A percentile compares a stretch with the other conserved stretches of the same genome.
Evolutionary conservation across 1,140 invertebrate genomes (phyloP).

Genomic region (Melitaea cinxia): DNA sequence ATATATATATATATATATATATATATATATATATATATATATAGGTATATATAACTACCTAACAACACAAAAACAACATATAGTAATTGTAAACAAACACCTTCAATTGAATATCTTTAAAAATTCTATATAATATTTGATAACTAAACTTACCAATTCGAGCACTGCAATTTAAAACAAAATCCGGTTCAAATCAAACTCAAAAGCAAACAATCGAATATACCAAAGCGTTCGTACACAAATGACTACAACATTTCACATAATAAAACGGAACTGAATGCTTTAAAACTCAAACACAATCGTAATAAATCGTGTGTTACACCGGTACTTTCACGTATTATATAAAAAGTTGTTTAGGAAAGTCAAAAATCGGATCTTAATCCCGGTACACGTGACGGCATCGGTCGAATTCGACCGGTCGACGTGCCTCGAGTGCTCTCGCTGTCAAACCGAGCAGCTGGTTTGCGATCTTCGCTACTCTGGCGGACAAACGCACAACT

Average conservation of each 20-base stretch:
- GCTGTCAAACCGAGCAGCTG: constrained; percentile 78
- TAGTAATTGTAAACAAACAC: background rate
- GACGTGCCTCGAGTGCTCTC: constrained; percentile 56
- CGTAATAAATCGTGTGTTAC: constrained; percentile 38
- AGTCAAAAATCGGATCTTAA: constrained; percentile 65
- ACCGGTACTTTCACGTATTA: constrained; percentile 57
- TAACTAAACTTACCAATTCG: constrained; percentile 22
- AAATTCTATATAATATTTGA: background rate
- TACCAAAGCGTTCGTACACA: constrained; percentile 66
- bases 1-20: too few species aligned
- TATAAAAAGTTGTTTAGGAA: constrained; percentile 64
- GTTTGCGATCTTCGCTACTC: constrained; percentile 61
- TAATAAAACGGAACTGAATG: constrained; percentile 58
- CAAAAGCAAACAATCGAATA: constrained; percentile 67
- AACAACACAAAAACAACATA: background rate
- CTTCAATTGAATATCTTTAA: background rate
- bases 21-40: too few species aligned
- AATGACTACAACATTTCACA: constrained; percentile 67
- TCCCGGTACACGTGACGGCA: constrained; percentile 65
- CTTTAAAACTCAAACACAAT: constrained; percentile 55
- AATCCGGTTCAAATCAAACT: constrained; percentile 57
- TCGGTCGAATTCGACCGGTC: constrained; percentile 55
- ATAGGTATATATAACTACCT: background rate
- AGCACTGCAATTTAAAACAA: constrained; percentile 33
- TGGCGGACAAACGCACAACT: constrained; percentile 72